phyloP scores from a whole-genome alignment of 2,797 vertebrate species.

The Selene dorsalis region DNA sequence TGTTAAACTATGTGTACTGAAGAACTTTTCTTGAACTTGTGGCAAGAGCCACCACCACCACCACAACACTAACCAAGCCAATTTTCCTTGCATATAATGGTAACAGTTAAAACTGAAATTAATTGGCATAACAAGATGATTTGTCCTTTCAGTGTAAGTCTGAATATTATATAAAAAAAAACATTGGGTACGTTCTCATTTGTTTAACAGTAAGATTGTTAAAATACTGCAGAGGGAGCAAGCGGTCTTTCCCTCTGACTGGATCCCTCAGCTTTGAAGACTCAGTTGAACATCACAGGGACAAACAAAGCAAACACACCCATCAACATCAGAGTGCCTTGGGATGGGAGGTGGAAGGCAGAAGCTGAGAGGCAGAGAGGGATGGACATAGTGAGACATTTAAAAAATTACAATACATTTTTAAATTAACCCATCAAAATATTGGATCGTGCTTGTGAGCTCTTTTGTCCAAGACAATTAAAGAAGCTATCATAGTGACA shows the following conservation, averaged over 20 bases:
- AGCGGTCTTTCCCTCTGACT: constrained; percentile 20
- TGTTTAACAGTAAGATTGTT: constrained; percentile 1
- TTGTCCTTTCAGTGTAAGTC: neutral
- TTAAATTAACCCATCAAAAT: neutral
- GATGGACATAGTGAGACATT: constrained; percentile 32
- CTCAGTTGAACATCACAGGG: constrained; percentile 57
- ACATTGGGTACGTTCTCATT: neutral
- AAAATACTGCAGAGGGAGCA: constrained; percentile 1
- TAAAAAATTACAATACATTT: constrained; percentile 1
- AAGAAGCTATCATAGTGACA: neutral
- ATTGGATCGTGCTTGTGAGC: neutral
- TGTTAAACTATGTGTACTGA: neutral
- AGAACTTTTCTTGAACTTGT: neutral
- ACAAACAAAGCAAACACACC: constrained; percentile 57
- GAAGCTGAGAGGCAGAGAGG: constrained; percentile 40
- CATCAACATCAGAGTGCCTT: constrained; percentile 43
- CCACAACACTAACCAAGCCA: neutral
- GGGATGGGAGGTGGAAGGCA: constrained; percentile 34
- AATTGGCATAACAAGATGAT: neutral
- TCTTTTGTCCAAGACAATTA: neutral
- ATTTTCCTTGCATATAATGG: constrained; percentile 13
- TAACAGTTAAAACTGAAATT: neutral
- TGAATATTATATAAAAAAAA: neutral
- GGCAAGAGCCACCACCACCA: constrained; percentile 9
- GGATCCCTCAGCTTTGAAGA: neutral